Percentiles rank a stretch among this genome's conserved stretches.
phyloP scores from a whole-genome alignment of 2,113 vertebrate genomes.

The Prolemur simus region DNA sequence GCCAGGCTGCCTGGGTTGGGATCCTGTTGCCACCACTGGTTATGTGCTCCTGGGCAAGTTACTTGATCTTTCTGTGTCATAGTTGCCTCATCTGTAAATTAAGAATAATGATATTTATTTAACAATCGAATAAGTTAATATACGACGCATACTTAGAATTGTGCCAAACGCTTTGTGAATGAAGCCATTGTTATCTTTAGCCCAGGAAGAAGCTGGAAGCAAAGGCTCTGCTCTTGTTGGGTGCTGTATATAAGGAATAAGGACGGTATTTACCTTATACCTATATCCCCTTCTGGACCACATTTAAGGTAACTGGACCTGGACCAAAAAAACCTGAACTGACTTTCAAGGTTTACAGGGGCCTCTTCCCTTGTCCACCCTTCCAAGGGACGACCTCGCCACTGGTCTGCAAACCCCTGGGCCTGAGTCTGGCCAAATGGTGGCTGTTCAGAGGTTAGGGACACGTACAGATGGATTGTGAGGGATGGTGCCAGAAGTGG shows the following conservation, averaged over 20 bases:
- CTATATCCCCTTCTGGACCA: not conserved
- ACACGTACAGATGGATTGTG: not conserved
- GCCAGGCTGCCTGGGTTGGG: rapidly evolving
- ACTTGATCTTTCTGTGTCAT: not conserved
- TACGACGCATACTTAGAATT: not conserved
- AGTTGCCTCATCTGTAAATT: not conserved
- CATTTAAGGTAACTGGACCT: not conserved
- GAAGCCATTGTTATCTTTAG: not conserved
- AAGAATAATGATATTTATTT: not conserved
- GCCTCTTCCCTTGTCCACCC: not conserved
- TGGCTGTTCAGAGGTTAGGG: not conserved
- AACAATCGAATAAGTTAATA: not conserved
- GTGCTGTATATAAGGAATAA: not conserved
- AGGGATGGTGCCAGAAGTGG: not conserved
- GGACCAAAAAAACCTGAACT: not conserved
- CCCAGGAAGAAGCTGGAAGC: not conserved
- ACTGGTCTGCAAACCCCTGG: not conserved
- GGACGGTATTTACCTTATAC: not conserved
- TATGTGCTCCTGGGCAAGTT: not conserved
- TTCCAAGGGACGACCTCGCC: not conserved
- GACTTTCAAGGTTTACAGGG: not conserved
- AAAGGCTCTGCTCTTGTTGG: not conserved
- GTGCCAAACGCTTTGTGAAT: not conserved
- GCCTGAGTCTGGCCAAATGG: not conserved
- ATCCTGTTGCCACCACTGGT: not conserved